Percentiles rank a stretch among this genome's conserved stretches.
phyloP scores from a whole-genome alignment of 2,797 vertebrate genomes.

The Decapterus maruadsi region DNA sequence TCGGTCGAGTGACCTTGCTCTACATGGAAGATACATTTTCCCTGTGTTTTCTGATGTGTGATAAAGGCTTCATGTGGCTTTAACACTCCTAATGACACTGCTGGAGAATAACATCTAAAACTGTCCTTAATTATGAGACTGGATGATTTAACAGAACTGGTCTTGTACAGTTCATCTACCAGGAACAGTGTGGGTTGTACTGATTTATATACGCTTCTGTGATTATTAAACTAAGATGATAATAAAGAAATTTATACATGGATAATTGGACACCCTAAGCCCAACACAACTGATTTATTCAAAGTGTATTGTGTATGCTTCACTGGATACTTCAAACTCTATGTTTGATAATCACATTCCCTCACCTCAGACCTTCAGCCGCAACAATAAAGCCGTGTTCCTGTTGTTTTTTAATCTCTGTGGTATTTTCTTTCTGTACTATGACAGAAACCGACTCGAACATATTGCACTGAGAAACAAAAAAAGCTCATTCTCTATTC shows the following conservation, averaged over 20 bases:
- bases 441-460: constrained; percentile 25
- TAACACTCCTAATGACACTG: background rate
- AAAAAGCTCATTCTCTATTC: constrained; percentile 35
- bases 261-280: background rate
- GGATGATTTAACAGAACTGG: background rate
- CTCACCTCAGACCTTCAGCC: constrained; percentile 55
- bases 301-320: background rate
- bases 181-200: background rate
- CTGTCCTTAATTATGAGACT: background rate
- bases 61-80: constrained; percentile 25
- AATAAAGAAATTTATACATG: constrained; percentile 1
- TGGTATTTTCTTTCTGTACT: constrained; percentile 59
- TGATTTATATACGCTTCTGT: background rate
- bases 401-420: constrained; percentile 46
- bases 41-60: constrained; percentile 19
- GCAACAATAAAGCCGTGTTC: constrained; percentile 60
- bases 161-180: background rate
- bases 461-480: constrained; percentile 27
- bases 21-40: background rate
- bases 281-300: constrained; percentile 14
- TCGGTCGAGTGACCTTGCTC: constrained; percentile 25
- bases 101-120: background rate
- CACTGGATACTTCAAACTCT: constrained; percentile 26
- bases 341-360: constrained; percentile 63
- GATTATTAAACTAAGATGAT: constrained; percentile 3